Base-by-base conservation (phyloP, 2,888 invertebrate species). In the Trichopria drosophilae region DNA sequence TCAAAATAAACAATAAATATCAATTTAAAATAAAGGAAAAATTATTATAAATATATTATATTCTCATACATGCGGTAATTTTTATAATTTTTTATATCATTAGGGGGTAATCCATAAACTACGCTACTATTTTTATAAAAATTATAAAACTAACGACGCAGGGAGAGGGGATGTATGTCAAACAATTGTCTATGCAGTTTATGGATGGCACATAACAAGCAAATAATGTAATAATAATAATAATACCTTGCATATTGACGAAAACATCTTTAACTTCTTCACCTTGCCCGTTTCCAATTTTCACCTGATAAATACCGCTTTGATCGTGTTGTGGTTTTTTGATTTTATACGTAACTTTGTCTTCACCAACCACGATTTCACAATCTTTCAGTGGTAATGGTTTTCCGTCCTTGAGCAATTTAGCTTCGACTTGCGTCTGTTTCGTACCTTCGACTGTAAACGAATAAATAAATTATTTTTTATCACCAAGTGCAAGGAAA, bases 251-350 rank as follows among this genome's bases (percentile, higher is more conserved):
- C 87, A 94, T 93, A 57, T 82, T 86, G 60, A 94, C 84, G 41
- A 83, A 85, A 16, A 93, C 86, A 72, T 92, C 88, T 71, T 90
- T 88, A 0, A 86, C 79, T 69, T 89, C 92, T 76, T 93, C 92
- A 37, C 99, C 99, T 75, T 93, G 95, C 24, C 85, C 90, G 75
- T 99, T 99, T 15, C 88, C 84, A 45, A 99, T 78, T 72, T 91
- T 92, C 55, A 99, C 85, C 76, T 93, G 90, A 77, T 97, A 99
- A 66, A 86, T 86, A 37, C 98, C 99, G 57, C 94, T 90, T 54
- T 84, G 84, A 57, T 88, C 90, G 53, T 93, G 82, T 10, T 86
- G 79, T 1, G 96, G 95, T 72, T 94, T 94, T 70, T 95, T 95
- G 66, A 95, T 84, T 75, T 91, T 93, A 72, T 91, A 93, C 4